Evolutionary conservation across 2,797 vertebrate species (phyloP).

Genomic region (Apodemus agrarius): DNA sequence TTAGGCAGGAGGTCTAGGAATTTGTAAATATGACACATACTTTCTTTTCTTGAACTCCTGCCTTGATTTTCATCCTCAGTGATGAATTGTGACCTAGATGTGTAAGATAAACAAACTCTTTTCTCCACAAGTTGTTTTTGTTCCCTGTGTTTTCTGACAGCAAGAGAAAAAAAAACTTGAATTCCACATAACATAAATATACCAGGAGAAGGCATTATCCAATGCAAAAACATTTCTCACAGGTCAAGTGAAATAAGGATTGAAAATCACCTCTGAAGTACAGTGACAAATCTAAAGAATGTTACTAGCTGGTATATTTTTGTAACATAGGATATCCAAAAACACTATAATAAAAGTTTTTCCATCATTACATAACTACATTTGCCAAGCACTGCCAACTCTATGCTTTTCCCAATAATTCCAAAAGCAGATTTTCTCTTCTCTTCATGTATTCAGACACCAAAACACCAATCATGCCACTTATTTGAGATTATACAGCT

Average conservation of each 20-base stretch:
- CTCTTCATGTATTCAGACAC: conserved; percentile 14
- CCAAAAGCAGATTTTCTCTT: background rate
- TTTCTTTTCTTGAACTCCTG: background rate
- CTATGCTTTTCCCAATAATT: conserved; percentile 35
- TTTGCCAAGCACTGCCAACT: background rate
- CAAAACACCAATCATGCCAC: background rate
- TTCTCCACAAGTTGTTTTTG: background rate
- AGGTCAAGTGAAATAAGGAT: background rate
- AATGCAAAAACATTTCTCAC: background rate
- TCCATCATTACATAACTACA: background rate
- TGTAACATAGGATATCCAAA: background rate
- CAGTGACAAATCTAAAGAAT: conserved; percentile 17
- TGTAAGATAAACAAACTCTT: background rate
- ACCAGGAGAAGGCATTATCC: background rate
- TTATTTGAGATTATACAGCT: background rate
- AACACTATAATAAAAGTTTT: background rate
- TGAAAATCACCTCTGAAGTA: background rate
- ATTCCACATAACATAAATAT: conserved; percentile 14
- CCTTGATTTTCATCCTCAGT: background rate
- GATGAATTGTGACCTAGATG: background rate
- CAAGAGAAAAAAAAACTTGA: background rate
- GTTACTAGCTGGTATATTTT: conserved; percentile 9
- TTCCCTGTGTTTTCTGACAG: background rate
- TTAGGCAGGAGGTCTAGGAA: background rate
- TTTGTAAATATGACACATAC: no score